Evolutionary conservation across 1,140 invertebrate genomes (phyloP), one percentile per base, ranked within the genome.

Genomic region (Drosophila lowei): DNA sequence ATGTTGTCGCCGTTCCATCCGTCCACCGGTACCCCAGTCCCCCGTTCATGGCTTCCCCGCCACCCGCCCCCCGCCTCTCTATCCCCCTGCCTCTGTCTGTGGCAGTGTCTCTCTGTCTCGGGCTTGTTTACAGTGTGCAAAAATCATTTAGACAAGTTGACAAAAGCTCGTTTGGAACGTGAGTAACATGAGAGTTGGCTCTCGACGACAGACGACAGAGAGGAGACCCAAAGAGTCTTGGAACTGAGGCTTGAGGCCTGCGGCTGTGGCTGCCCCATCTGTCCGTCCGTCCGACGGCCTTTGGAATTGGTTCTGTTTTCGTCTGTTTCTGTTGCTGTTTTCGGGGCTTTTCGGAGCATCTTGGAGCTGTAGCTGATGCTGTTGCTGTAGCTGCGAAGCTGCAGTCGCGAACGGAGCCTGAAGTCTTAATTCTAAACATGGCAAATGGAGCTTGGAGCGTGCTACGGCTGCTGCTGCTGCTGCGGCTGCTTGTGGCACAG

Each of bases 111-210:
- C 46, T 38, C 46, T 38, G 34, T 38, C 34, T 38, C 34, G 34
- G 74, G 83, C 79, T 90, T 90, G 83, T 90, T 90, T 90, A 90
- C 88, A 88, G 76, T 90, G 83, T 90, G 88, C 86, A 89, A 90
- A 90, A 90, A 90, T 90, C 88, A 90, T 86, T 86, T 89, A 77
- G 79, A 89, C 86, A 86, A 86, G 81, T 90, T 90, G 88, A 90
- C 88, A 90, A 90, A 90, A 90, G 84, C 88, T 90, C 89, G 78
- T 90, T 79, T 90, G 83, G 88, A 84, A 90, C 88, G 88, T 90
- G 88, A 90, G 79, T 90, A 90, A 90, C 88, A 90, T 88, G 88
- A 90, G 73, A 38, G 34, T 38, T 38, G 34, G 8, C 34, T 38
- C 84, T 61, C 68, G 64, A 23, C 64, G 52, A 48, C 63, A 54